A percentile compares a stretch with the other conserved stretches of the same genome.
phyloP scores from a whole-genome alignment of 53 echinoderm and acorn worm species.

The Arbacia lixula region DNA sequence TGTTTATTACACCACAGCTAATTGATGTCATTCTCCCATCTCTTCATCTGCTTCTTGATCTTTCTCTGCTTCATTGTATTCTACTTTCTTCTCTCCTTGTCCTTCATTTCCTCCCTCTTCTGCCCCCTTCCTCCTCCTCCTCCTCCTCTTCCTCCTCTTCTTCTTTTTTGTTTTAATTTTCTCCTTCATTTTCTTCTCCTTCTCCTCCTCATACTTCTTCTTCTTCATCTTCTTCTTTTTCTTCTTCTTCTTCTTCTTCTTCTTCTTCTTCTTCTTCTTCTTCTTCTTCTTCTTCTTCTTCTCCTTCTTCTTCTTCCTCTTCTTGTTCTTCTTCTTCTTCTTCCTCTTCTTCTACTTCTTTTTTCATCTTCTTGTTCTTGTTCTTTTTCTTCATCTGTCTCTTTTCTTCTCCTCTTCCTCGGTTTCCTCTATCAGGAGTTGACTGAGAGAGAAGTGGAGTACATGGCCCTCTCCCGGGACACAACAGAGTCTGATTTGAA shows the following conservation, averaged over 20 bases:
- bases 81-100: too few relatives aligned
- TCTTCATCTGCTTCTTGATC: too few relatives aligned
- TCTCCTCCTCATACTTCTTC: neutral
- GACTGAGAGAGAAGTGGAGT: slow-evolving; percentile 95
- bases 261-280: slow-evolving; percentile 1
- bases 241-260: slow-evolving; percentile 1
- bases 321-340: neutral
- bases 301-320: neutral
- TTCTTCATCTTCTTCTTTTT: neutral
- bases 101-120: too few relatives aligned
- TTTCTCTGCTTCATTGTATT: too few relatives aligned
- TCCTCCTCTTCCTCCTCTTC: too few relatives aligned
- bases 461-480: slow-evolving; percentile 91
- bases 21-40: too few relatives aligned
- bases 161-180: too few relatives aligned
- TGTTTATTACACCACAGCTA: too few relatives aligned
- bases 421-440: slow-evolving; percentile 64
- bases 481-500: slow-evolving; percentile 98
- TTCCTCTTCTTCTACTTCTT: neutral
- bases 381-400: neutral
- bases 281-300: slow-evolving; percentile 1
- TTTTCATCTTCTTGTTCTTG: neutral
- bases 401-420: neutral
- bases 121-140: too few relatives aligned
- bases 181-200: too few relatives aligned